Evolutionary conservation across 2,888 invertebrate genomes (phyloP), one percentile per base, ranked within the genome.

Genomic region (Scrobipalpa costella): DNA sequence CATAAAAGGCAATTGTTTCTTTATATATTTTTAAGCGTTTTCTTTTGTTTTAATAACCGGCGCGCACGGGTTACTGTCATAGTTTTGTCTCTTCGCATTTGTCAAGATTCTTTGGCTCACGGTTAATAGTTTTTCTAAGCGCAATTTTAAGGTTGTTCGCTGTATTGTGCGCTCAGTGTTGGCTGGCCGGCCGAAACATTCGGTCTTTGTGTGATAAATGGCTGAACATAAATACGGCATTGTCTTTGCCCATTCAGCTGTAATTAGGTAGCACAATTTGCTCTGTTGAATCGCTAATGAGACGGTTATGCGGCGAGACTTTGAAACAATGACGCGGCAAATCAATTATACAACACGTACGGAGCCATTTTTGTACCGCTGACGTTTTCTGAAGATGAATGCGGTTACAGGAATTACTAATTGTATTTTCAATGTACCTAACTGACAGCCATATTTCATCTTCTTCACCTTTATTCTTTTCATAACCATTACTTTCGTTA

Each of bases 191-290:
- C 85, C 87, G 86, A 85, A 86, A 88, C 90, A 88, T 86, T 80
- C 83, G 69, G 65, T 75, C 86, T 84, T 91, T 91, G 90, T 91
- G 77, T 87, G 87, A 90, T 83, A 88, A 90, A 91, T 90, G 70
- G 84, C 76, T 81, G 86, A 88, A 88, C 91, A 91, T 91, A 91
- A 91, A 91, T 91, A 91, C 84, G 74, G 73, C 80, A 87, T 91
- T 91, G 91, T 91, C 83, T 88, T 80, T 80, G 73, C 72, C 77
- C 80, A 86, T 90, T 90, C 84, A 83, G 74, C 80, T 86, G 72
- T 90, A 89, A 90, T 90, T 87, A 90, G 91, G 90, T 90, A 91
- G 91, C 91, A 88, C 86, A 88, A 90, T 91, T 89, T 83, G 84
- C 83, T 85, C 84, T 88, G 81, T 83, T 90, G 90, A 86, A 90